Base-by-base conservation (phyloP, 2,888 invertebrate species). In the Parnassius smintheus region DNA sequence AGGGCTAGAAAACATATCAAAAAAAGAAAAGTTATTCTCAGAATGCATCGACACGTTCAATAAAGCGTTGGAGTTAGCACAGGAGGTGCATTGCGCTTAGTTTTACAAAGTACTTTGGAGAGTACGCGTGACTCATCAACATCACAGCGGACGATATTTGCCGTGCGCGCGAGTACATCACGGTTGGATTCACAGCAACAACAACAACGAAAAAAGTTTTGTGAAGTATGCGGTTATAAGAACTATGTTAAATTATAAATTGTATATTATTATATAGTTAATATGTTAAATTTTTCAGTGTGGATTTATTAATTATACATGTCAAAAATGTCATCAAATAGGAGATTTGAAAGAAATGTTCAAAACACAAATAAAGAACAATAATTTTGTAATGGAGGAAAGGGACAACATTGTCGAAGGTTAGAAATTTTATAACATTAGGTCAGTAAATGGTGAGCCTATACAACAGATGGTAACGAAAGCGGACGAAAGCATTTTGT, bases 181-280 rank as follows among this genome's bases (percentile, higher is more conserved):
- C 25, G 25, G 25, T 25, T 25, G 25, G 2, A 25, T 2, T 25
- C 25, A 25, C 25, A 25, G 25, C n/a, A 49, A 49, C 49, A 49
- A 13, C 11, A n/a, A 13, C 49, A 10, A 9, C 11, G 13, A n/a
- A 49, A 49, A 51, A 51, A 2, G 25, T 9, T 10, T 51, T 51
- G 18, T 51, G 51, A 51, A 51, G 51, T 22, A 22, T 51, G 51
- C 25, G 51, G 51, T 25, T 51, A 51, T 22, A 51, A 51, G 11
- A 51, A 51, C 25, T 22, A 51, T 51, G 18, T 22, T 18, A 51
- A 51, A n/a, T n/a, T n/a, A n/a, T n/a, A n/a, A n/a, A n/a, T n/a
- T n/a, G n/a, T n/a, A n/a, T n/a, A n/a, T n/a, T n/a, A n/a, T n/a
- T n/a, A n/a, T n/a, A n/a, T n/a, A n/a, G n/a, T n/a, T n/a, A n/a